Evolutionary conservation across 2,888 invertebrate species (phyloP).

Genomic region (Apotomis betuletana): DNA sequence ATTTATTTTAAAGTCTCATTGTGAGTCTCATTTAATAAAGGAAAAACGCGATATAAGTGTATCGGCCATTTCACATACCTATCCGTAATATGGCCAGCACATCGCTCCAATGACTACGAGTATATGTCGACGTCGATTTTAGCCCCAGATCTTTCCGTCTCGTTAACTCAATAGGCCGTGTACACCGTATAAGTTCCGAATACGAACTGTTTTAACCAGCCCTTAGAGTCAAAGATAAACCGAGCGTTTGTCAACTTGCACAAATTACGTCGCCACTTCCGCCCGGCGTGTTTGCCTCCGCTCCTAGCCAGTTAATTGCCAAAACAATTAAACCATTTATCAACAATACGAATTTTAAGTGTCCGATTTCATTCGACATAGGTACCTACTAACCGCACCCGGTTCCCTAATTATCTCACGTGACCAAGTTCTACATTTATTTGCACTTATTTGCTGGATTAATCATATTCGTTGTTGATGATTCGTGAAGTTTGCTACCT

Average conservation of each 20-base stretch:
- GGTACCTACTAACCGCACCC: constrained; percentile 50
- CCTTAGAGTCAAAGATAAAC: constrained; percentile 14
- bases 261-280: constrained; percentile 46
- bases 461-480: not conserved
- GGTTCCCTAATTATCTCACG: constrained; percentile 56
- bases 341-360: constrained; percentile 62
- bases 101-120: no score
- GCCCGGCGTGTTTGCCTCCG: constrained; percentile 44
- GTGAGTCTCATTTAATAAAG: no score
- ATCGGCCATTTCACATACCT: no score
- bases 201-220: not conserved
- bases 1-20: no score
- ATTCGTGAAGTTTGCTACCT: not conserved
- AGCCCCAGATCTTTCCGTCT: no score
- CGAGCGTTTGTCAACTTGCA: constrained; percentile 33
- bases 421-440: constrained; percentile 47
- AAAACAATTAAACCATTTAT: constrained; percentile 52
- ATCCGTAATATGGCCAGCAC: no score
- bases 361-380: constrained; percentile 57
- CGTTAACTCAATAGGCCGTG: no score
- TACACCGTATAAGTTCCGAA: not conserved
- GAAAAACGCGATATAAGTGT: no score
- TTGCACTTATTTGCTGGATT: not conserved
- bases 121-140: no score
- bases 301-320: constrained; percentile 46